These are phyloP conservation scores for Clarias platycephalus DNA, from an alignment of 2,797 vertebrate genomes.

Conservation along the genomic window DNA sequence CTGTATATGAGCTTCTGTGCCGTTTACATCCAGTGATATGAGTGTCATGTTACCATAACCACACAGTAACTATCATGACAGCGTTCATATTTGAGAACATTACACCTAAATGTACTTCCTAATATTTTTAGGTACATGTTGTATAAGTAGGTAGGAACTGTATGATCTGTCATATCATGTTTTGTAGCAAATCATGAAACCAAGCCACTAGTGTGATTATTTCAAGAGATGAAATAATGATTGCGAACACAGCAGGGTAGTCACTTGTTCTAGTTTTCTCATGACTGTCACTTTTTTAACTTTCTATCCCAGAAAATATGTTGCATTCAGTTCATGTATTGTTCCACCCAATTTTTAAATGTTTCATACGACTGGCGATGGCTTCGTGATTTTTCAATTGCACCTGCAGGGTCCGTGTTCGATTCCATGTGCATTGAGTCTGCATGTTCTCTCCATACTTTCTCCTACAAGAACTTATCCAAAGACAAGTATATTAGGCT, in stretches of 20 bases:
- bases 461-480: too few species aligned
- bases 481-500: too few species aligned
- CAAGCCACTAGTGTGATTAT: neutral
- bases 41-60: neutral
- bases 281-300: too few species aligned
- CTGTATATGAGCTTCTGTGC: neutral
- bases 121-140: neutral
- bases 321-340: too few species aligned
- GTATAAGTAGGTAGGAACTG: neutral
- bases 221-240: conserved; percentile 31
- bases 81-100: neutral
- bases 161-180: neutral
- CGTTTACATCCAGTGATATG: neutral
- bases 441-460: too few species aligned
- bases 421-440: too few species aligned
- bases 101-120: neutral
- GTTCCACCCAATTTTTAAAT: too few species aligned
- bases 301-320: too few species aligned
- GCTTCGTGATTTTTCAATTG: too few species aligned
- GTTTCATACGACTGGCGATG: too few species aligned
- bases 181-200: neutral
- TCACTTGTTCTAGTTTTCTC: too few species aligned
- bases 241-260: conserved; percentile 23
- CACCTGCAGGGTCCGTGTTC: too few species aligned
- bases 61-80: neutral